Conservation (phyloP, 2,888 invertebrate species). For the Drosophila lacicola region DNA sequence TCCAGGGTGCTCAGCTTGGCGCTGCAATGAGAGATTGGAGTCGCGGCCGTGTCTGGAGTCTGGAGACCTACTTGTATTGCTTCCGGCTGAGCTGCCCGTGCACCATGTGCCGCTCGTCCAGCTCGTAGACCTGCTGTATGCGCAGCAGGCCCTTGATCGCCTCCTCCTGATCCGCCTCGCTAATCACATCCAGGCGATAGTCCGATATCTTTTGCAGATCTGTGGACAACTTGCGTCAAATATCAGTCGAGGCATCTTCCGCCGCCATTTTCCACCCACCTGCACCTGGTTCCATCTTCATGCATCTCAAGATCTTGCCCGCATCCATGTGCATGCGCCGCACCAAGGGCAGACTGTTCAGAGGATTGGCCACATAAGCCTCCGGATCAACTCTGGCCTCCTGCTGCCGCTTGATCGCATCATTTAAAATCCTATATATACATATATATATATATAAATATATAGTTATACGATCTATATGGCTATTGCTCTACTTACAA, state of each 20-base stretch:
- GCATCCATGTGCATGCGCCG: slow-evolving; percentile 76
- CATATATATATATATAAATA: too few relatives aligned
- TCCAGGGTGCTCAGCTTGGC: slow-evolving; percentile 40
- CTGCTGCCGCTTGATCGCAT: slow-evolving; percentile 1
- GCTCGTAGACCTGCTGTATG: slow-evolving; percentile 94
- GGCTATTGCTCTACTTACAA: slow-evolving; percentile 16
- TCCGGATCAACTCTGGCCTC: slow-evolving; percentile 48
- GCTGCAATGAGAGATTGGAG: slow-evolving; percentile 17
- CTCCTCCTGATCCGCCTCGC: slow-evolving; percentile 93
- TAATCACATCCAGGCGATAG: slow-evolving; percentile 86
- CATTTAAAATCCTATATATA: slow-evolving; percentile 18
- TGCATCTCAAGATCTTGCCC: slow-evolving; percentile 51
- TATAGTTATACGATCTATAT: too few relatives aligned
- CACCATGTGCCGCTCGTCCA: slow-evolving; percentile 92
- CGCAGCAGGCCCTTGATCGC: slow-evolving; percentile 95
- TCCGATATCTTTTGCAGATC: slow-evolving; percentile 50
- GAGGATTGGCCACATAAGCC: slow-evolving; percentile 70
- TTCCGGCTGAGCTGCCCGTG: slow-evolving; percentile 92
- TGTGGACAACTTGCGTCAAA: neutral
- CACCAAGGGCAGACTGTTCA: slow-evolving; percentile 68
- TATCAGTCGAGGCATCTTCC: neutral
- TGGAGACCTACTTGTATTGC: slow-evolving; percentile 87
- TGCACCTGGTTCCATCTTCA: slow-evolving; percentile 44
- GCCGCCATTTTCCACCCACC: slow-evolving; percentile 35
- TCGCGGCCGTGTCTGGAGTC: too few relatives aligned